These are phyloP conservation scores for Rhyacophila brunnea DNA, from an alignment of 1,140 invertebrate genomes.

Conservation along the genomic window DNA sequence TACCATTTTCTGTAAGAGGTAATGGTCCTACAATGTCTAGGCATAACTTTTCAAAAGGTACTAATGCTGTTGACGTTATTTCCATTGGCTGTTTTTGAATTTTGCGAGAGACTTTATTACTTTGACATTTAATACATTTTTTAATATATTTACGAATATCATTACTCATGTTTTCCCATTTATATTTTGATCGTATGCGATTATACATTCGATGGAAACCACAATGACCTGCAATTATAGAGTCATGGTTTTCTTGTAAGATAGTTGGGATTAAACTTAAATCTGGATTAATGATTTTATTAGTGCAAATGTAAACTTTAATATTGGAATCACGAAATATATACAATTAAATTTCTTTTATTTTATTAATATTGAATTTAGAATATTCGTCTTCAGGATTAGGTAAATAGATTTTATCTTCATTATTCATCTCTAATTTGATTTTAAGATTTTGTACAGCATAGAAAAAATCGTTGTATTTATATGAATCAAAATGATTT, in stretches of 20 bases:
- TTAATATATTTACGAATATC: too few species aligned
- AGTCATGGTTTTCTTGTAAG: too few species aligned
- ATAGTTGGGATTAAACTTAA: too few species aligned
- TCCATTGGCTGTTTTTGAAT: too few species aligned
- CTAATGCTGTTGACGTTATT: too few species aligned
- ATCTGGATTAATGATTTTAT: slow-evolving; percentile 20
- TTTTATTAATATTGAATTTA: slow-evolving; percentile 28
- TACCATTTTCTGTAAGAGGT: slow-evolving; percentile 29
- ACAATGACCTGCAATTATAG: too few species aligned
- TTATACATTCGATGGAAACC: too few species aligned
- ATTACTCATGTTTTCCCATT: too few species aligned
- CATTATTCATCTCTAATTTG: slow-evolving; percentile 15
- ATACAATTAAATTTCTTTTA: too few species aligned
- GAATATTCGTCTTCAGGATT: slow-evolving; percentile 3
- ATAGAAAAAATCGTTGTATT: slow-evolving; percentile 25
- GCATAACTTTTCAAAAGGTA: slow-evolving; percentile 39
- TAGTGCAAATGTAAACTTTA: slow-evolving; percentile 21
- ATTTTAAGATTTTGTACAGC: slow-evolving; percentile 19
- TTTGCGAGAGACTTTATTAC: slow-evolving; percentile 37
- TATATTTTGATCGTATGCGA: too few species aligned
- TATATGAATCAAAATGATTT: slow-evolving; percentile 6
- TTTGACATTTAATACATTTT: slow-evolving; percentile 36
- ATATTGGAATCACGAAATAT: slow-evolving; percentile 25
- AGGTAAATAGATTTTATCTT: slow-evolving; percentile 16
- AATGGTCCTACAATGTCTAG: too few species aligned